Evolutionary conservation across 2,797 vertebrate genomes (phyloP), one percentile per base, ranked within the genome.

Genomic region (Enteromius trimaculatus): DNA sequence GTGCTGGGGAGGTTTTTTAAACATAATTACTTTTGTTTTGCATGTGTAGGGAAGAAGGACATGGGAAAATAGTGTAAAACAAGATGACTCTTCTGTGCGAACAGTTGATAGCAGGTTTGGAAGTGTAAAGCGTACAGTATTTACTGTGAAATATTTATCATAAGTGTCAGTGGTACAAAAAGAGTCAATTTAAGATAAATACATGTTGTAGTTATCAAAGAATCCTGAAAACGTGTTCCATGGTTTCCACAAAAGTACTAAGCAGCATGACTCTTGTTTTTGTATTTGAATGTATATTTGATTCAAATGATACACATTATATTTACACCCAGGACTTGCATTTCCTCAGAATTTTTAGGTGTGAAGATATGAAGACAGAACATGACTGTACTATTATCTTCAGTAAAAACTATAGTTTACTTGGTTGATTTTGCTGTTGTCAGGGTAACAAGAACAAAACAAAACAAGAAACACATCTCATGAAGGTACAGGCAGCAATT

Each of bases 1-100:
- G 79, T 88, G 88, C 87, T 85, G 14, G 17, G 39, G 85, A 17
- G 65, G 88, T 84, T 88, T 84, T 88, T 88, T 91, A 53, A 70
- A 80, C 60, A 58, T 58, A 58, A 65, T 80, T 74, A 37, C 55
- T 66, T 29, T 42, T 39, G 51, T 90, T 91, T 53, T 79, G 42
- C 39, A n/a, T 71, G 79, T 79, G 42, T n/a, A 42, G 42, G 70
- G 19, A 44, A 51, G 79, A 51, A 19, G 79, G 53, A 78, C 86
- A 88, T 81, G 80, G 87, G 80, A 79, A 87, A 49, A 51, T 7
- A 51, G 86, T 88, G 81, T 88, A 85, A 88, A 87, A 31, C 64
- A 74, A 8, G 55, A 66, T 77, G 53, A 51, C 31, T 4, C 42
- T n/a, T 75, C 2, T 55, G 51, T 53, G 2, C 13, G 19, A 76